These are phyloP conservation scores for Huso huso DNA, from an alignment of 2,797 vertebrate genomes.

Conservation along the genomic window DNA sequence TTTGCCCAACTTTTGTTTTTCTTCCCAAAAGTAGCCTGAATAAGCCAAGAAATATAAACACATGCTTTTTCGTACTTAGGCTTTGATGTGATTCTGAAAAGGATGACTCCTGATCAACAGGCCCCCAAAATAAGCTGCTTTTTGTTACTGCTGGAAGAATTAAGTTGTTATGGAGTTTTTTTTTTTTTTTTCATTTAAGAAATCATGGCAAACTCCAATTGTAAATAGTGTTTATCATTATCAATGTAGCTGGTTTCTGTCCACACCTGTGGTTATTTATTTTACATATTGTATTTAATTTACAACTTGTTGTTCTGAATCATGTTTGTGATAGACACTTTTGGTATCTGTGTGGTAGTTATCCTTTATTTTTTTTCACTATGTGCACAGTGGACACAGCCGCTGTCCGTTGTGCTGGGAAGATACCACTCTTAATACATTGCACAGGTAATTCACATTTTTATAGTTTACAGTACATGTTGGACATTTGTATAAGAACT, in stretches of 20 bases:
- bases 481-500: slow-evolving; percentile 24
- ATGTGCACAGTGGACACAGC: neutral
- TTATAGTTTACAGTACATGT: slow-evolving; percentile 25
- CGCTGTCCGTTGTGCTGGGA: neutral
- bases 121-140: too few relatives aligned
- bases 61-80: too few relatives aligned
- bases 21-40: slow-evolving; percentile 29
- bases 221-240: slow-evolving; percentile 3
- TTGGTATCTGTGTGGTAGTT: neutral
- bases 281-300: neutral
- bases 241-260: neutral
- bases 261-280: neutral
- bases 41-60: slow-evolving; percentile 21
- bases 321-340: neutral
- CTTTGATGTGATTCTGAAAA: too few relatives aligned
- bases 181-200: slow-evolving; percentile 11
- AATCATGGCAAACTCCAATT: neutral
- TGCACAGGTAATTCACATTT: slow-evolving; percentile 14
- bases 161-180: neutral
- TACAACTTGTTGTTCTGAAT: slow-evolving; percentile 29
- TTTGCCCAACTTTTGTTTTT: slow-evolving; percentile 22
- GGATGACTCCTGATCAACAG: too few relatives aligned
- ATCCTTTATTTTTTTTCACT: neutral
- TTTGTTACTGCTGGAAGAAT: neutral
- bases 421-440: neutral